phyloP scores from a whole-genome alignment of 2,113 vertebrate species.

The Platanista minor region DNA sequence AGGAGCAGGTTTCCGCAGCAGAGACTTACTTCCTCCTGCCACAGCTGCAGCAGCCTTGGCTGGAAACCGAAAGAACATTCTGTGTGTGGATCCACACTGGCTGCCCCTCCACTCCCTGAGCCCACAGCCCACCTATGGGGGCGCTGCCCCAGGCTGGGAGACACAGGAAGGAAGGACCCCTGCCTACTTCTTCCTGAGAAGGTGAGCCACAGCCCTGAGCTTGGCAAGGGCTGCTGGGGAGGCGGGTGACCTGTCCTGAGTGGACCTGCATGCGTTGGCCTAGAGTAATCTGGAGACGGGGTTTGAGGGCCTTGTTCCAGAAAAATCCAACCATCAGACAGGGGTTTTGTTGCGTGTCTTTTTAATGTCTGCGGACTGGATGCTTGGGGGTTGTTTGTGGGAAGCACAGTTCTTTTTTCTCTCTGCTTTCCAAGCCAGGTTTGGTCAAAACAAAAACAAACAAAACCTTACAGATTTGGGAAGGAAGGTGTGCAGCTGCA shows the following conservation, averaged over 20 bases:
- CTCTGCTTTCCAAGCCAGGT: background rate
- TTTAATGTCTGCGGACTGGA: background rate
- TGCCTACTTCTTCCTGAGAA: background rate
- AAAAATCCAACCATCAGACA: background rate
- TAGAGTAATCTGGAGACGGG: background rate
- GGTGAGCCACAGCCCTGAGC: background rate
- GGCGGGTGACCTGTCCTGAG: background rate
- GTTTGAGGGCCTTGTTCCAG: background rate
- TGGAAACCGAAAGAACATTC: slow-evolving; percentile 14
- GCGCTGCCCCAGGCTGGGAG: no score
- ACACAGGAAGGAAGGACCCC: background rate
- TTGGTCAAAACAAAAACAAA: background rate
- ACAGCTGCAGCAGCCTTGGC: background rate
- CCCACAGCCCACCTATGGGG: no score
- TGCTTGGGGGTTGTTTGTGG: background rate
- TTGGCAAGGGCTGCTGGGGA: background rate
- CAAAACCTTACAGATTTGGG: background rate
- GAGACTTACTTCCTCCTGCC: slow-evolving; percentile 36
- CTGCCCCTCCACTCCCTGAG: background rate
- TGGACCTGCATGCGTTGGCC: background rate
- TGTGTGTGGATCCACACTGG: background rate
- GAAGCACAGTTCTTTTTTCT: background rate
- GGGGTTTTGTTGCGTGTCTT: background rate
- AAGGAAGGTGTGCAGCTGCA: rapidly evolving
- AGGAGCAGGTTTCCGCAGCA: background rate